Percentiles rank a stretch among this genome's conserved stretches.
Evolutionary conservation across 2,888 invertebrate genomes (phyloP).

Genomic region (Ophioninae sp.): DNA sequence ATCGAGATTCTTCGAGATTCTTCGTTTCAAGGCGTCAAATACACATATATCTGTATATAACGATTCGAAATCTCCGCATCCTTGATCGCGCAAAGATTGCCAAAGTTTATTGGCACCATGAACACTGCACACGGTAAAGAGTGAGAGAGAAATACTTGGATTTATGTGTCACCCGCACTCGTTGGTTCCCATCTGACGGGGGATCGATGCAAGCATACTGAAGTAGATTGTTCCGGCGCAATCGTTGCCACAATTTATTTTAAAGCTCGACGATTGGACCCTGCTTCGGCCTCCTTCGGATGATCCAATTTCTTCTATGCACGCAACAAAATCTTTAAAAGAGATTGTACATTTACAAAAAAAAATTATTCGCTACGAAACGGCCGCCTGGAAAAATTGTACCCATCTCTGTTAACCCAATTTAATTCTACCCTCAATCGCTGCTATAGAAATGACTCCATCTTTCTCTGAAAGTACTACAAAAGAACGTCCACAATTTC

Average conservation of each 20-base stretch:
- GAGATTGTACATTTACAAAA: not conserved
- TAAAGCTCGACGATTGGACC: not conserved
- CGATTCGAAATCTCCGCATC: slow-evolving; percentile 54
- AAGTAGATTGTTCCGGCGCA: slow-evolving; percentile 21
- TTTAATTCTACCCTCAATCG: not conserved
- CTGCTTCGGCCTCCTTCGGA: not conserved
- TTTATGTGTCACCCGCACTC: slow-evolving; percentile 55
- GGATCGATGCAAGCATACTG: slow-evolving; percentile 12
- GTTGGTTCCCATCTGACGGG: slow-evolving; percentile 33
- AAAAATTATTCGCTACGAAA: not conserved
- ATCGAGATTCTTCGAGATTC: slow-evolving; percentile 46
- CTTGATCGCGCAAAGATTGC: slow-evolving; percentile 61
- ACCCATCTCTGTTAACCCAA: not conserved
- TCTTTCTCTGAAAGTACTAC: not conserved
- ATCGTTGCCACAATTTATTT: slow-evolving; percentile 12
- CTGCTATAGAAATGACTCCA: not conserved
- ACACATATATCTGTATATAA: slow-evolving; percentile 22
- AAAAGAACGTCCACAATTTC: not conserved
- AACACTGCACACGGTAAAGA: slow-evolving; percentile 1
- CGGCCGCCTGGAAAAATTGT: not conserved
- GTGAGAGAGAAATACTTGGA: slow-evolving; percentile 37
- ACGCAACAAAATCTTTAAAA: not conserved
- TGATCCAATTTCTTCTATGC: slow-evolving; percentile 12
- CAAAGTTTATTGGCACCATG: slow-evolving; percentile 62
- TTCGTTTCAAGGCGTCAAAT: slow-evolving; percentile 12